Conservation (phyloP, 2,888 invertebrate genomes). For the Agrotis clavis region DNA sequence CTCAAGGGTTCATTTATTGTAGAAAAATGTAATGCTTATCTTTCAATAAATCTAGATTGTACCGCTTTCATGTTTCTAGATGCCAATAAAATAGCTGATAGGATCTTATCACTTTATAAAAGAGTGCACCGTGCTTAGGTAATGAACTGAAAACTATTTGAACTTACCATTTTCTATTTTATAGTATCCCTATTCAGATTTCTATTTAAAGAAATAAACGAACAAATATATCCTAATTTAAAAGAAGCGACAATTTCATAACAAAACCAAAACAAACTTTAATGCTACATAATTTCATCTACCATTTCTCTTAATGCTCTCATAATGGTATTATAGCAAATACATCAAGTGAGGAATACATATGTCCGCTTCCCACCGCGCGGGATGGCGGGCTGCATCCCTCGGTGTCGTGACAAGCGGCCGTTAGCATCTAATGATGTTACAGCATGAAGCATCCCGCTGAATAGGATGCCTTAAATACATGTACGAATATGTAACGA, state of each 20-base stretch:
- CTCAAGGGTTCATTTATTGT: conserved; percentile 14
- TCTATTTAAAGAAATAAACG: background rate
- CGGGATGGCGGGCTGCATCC: conserved; percentile 26
- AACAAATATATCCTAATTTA: background rate
- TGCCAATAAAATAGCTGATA: conserved; percentile 3
- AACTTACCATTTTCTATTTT: background rate
- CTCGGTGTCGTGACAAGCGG: conserved; percentile 61
- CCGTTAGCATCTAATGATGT: conserved; percentile 64
- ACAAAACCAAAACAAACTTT: conserved; percentile 1
- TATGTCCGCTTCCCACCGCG: conserved; percentile 58
- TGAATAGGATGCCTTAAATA: conserved; percentile 44
- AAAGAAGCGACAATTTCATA: background rate
- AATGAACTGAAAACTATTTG: conserved; percentile 4
- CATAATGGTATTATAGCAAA: conserved; percentile 40
- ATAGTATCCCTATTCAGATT: background rate
- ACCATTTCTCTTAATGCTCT: conserved; percentile 42
- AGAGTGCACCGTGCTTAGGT: background rate
- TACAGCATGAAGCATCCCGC: conserved; percentile 52
- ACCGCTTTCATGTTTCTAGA: background rate
- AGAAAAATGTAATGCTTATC: background rate
- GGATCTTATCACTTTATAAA: background rate
- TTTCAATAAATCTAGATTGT: conserved; percentile 5
- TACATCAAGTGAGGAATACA: conserved; percentile 58
- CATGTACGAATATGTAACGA: conserved; percentile 40
- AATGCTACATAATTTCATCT: conserved; percentile 44